Percentiles rank a stretch among this genome's conserved stretches.
These are phyloP conservation scores for Drosophila hydei DNA, from an alignment of 1,140 invertebrate genomes.

Conservation along the genomic window DNA sequence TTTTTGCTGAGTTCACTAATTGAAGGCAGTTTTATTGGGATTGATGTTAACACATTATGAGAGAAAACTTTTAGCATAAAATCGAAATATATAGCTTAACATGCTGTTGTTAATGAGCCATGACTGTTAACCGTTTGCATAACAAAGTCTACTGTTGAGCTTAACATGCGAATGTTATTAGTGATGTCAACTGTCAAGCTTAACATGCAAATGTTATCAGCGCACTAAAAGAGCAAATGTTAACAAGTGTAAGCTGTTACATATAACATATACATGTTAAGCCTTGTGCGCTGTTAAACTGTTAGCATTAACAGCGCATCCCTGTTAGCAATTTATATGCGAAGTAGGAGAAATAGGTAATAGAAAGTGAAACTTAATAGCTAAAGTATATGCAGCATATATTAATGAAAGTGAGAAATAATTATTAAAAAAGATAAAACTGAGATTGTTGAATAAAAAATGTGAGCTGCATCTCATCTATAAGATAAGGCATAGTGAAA, in stretches of 20 bases:
- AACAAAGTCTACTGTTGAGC: background rate
- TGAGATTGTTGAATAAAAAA: no score
- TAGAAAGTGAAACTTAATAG: no score
- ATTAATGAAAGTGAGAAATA: no score
- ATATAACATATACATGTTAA: no score
- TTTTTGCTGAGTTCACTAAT: constrained; percentile 4
- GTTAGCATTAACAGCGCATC: no score
- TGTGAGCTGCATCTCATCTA: no score
- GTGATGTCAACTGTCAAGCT: background rate
- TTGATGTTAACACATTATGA: background rate
- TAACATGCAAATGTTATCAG: background rate
- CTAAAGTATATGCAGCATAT: no score
- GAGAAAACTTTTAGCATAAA: background rate
- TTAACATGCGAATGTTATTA: background rate
- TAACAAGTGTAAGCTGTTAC: background rate
- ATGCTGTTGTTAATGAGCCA: background rate
- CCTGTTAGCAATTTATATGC: no score
- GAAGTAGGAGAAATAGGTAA: no score
- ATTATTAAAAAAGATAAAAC: no score
- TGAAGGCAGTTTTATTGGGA: background rate
- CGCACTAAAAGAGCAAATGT: background rate
- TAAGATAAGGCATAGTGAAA: no score
- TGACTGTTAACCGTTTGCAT: background rate
- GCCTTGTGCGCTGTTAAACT: no score
- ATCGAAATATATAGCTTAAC: background rate